Conservation (phyloP, 2,888 invertebrate genomes). For the Oscheius sp. region DNA sequence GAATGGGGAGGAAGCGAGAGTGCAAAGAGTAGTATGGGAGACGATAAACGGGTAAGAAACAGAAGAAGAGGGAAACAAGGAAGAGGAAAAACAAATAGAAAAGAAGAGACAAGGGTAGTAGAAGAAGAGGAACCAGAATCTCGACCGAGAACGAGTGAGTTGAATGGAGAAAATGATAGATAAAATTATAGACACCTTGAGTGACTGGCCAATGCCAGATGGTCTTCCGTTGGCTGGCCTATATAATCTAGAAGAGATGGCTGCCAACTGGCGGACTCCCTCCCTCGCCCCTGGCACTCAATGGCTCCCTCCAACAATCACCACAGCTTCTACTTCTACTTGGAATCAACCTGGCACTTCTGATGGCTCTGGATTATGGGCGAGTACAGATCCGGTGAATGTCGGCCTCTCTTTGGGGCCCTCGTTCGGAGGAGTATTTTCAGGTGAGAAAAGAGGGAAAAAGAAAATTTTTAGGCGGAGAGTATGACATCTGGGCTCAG, state of each 20-base stretch:
- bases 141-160: neutral
- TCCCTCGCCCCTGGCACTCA: conserved; percentile 21
- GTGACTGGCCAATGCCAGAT: conserved; percentile 26
- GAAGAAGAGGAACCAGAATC: neutral
- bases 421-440: conserved; percentile 10
- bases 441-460: neutral
- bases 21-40: conserved; percentile 9
- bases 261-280: neutral
- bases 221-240: neutral
- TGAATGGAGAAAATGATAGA: neutral
- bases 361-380: neutral
- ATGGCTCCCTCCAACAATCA: conserved; percentile 10
- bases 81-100: neutral
- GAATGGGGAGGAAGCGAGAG: conserved; percentile 27
- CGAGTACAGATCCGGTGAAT: neutral
- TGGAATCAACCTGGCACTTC: conserved; percentile 1
- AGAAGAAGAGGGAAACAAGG: conserved; percentile 7
- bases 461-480: neutral
- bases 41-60: conserved; percentile 8
- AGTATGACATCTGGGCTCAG: conserved; percentile 20
- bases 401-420: conserved; percentile 13
- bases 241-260: neutral
- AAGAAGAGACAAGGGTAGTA: neutral
- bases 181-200: conserved; percentile 4
- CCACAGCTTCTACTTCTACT: neutral